These are phyloP conservation scores for Elachura formosa DNA, from an alignment of 2,113 vertebrate genomes.

Conservation along the genomic window DNA sequence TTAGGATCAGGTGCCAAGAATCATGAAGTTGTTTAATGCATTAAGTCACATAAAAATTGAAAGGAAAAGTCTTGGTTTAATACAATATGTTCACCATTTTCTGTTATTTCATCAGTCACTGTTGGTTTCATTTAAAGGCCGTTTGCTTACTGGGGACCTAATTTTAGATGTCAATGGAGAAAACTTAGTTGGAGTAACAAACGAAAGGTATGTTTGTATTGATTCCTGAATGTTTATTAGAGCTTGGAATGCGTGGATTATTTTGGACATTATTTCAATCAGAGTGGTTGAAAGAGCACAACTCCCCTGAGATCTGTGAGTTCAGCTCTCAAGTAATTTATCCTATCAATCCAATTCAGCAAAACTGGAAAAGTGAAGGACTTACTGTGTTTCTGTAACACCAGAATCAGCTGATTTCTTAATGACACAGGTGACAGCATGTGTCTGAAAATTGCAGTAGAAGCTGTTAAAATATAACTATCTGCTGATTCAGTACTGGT, in stretches of 20 bases:
- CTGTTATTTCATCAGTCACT: neutral
- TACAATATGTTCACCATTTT: neutral
- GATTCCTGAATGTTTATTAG: neutral
- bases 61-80: neutral
- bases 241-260: neutral
- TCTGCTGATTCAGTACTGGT: neutral
- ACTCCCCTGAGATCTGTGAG: neutral
- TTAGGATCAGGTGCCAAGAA: neutral
- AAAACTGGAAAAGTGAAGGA: neutral
- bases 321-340: neutral
- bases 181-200: slow-evolving; percentile 80
- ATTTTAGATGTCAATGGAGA: slow-evolving; percentile 86
- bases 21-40: neutral
- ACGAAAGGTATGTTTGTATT: slow-evolving; percentile 72
- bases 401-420: neutral
- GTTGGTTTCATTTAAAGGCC: slow-evolving; percentile 65
- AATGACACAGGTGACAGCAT: neutral
- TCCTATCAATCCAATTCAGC: neutral
- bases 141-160: slow-evolving; percentile 81
- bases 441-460: neutral
- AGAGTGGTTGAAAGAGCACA: neutral
- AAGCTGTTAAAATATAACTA: neutral
- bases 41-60: neutral
- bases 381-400: neutral
- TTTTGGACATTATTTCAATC: neutral